Conservation (phyloP, 2,888 invertebrate species). For the Lordiphosa fenestrarum region DNA sequence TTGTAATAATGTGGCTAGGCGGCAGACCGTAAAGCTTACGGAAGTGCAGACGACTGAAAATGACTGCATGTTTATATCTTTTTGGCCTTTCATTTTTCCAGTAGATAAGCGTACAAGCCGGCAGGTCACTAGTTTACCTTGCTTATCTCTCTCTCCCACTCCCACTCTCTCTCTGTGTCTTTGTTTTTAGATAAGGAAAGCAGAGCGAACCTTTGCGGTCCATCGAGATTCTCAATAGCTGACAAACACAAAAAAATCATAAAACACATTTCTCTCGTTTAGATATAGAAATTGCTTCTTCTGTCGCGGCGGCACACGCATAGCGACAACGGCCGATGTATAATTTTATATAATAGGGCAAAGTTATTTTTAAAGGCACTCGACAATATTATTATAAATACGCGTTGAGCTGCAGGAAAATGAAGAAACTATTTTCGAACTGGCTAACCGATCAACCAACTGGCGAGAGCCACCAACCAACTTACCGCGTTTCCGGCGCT, state of each 20-base stretch:
- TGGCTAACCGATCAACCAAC: too few relatives aligned
- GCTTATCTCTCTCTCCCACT: too few relatives aligned
- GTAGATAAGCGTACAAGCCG: too few relatives aligned
- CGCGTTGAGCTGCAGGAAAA: constrained; percentile 47
- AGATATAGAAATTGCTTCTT: constrained; percentile 10
- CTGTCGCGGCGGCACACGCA: constrained; percentile 57
- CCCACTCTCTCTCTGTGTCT: too few relatives aligned
- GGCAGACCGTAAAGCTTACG: constrained; percentile 6
- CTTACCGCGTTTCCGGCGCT: constrained; percentile 87
- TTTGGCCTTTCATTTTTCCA: not conserved
- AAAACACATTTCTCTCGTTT: constrained; percentile 20
- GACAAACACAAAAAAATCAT: too few relatives aligned
- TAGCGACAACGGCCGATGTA: constrained; percentile 67
- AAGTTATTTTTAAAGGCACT: constrained; percentile 73
- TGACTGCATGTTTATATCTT: not conserved
- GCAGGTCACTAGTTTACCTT: too few relatives aligned
- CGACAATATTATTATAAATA: constrained; percentile 72
- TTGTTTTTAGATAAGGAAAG: too few relatives aligned
- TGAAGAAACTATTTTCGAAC: too few relatives aligned
- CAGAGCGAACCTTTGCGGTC: too few relatives aligned
- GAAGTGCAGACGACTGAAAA: not conserved
- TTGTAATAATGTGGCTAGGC: constrained; percentile 2
- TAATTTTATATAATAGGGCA: constrained; percentile 78
- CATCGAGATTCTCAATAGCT: too few relatives aligned
- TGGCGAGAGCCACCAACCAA: not conserved